These are phyloP conservation scores for Heterohyrax brucei DNA, from an alignment of 2,797 vertebrate species.

Conservation along the genomic window DNA sequence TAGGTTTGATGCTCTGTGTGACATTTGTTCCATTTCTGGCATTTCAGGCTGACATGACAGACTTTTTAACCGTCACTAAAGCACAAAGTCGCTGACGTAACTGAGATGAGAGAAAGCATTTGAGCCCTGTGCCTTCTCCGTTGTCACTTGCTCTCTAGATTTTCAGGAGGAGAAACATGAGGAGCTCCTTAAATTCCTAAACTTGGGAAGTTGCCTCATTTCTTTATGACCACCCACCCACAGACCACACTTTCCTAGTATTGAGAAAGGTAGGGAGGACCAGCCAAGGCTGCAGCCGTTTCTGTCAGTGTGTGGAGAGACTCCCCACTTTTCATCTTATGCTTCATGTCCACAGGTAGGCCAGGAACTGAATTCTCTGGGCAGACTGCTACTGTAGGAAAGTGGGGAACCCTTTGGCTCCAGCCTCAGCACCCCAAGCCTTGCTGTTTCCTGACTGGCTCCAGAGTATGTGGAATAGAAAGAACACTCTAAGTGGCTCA, in stretches of 20 bases:
- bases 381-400: neutral
- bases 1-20: neutral
- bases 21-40: constrained; percentile 38
- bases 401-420: fast-evolving
- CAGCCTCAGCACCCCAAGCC: neutral
- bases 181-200: neutral
- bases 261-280: neutral
- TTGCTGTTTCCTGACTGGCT: neutral
- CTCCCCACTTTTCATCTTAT: neutral
- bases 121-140: neutral
- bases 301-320: fast-evolving
- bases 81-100: neutral
- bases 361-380: neutral
- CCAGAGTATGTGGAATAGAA: neutral
- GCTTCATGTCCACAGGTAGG: too few relatives aligned
- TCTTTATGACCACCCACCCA: neutral
- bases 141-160: neutral
- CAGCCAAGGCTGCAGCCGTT: neutral
- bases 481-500: neutral
- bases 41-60: neutral
- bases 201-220: neutral
- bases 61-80: neutral
- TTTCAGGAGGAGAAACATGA: neutral
- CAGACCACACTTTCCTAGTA: neutral
- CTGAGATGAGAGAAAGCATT: neutral